These are phyloP conservation scores for Smithornis capensis DNA, from an alignment of 2,113 vertebrate species.

Conservation along the genomic window DNA sequence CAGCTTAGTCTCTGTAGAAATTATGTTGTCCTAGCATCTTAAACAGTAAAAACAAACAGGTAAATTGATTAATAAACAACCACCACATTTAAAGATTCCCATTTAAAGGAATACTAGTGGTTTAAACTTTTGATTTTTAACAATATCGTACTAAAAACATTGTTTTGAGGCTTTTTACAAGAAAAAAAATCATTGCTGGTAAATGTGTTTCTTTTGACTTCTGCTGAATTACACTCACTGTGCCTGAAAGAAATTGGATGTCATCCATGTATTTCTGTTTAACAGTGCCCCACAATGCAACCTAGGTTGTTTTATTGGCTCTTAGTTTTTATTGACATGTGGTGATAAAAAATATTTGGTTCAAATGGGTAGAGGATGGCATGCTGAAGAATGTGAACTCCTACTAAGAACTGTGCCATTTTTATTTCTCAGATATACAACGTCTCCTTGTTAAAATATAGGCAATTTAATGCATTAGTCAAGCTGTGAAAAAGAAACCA, in stretches of 20 bases:
- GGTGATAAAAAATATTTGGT: slow-evolving; percentile 29
- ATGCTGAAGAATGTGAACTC: not conserved
- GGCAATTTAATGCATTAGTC: slow-evolving; percentile 25
- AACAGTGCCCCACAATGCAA: not conserved
- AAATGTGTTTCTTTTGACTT: not conserved
- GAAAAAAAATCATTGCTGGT: not conserved
- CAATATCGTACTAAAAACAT: not conserved
- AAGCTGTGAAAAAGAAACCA: not conserved
- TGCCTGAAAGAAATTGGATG: slow-evolving; percentile 4
- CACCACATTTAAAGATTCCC: not conserved
- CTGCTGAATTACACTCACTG: not conserved
- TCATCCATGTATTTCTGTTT: slow-evolving; percentile 3
- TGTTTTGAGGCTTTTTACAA: not conserved
- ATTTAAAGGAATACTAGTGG: not conserved
- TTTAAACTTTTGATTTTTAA: not conserved
- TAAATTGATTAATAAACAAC: not conserved
- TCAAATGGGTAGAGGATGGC: slow-evolving; percentile 25
- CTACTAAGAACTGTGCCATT: not conserved
- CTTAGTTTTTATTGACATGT: slow-evolving; percentile 41
- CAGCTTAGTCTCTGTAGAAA: not conserved
- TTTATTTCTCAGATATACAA: not conserved
- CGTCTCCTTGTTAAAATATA: not conserved
- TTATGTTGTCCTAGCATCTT: not conserved
- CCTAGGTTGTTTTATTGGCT: slow-evolving; percentile 41
- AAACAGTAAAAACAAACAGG: not conserved